Evolutionary conservation across 2,113 vertebrate genomes (phyloP).

Genomic region (Turdus rufiventris): DNA sequence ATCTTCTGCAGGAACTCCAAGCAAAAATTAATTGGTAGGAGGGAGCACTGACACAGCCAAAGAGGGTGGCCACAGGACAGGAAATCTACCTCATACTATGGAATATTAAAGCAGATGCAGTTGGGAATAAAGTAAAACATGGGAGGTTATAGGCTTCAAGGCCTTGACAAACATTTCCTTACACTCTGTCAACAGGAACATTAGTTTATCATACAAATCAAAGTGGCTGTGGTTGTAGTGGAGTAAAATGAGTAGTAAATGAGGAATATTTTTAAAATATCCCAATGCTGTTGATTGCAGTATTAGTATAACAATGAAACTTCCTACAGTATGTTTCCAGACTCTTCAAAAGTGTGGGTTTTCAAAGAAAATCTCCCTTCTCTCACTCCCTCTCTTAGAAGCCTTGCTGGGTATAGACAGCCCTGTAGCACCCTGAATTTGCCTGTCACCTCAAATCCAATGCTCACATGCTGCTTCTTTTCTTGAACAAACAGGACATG

Average conservation of each 20-base stretch:
- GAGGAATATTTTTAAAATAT: background rate
- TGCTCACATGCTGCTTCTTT: constrained; percentile 2
- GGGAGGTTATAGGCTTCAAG: background rate
- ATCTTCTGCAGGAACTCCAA: background rate
- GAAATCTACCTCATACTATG: background rate
- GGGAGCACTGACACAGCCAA: background rate
- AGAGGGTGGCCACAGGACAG: background rate
- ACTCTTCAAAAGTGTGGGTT: background rate
- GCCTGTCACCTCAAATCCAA: background rate
- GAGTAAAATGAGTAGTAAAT: background rate
- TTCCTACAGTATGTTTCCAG: background rate
- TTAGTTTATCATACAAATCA: background rate
- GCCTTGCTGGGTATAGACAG: background rate
- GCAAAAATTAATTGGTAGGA: background rate
- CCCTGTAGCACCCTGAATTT: background rate
- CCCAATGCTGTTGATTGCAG: background rate
- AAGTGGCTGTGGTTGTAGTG: background rate
- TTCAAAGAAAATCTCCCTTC: background rate
- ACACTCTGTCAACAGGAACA: background rate
- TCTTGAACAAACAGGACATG: constrained; percentile 82
- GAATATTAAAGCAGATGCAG: background rate
- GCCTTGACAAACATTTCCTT: background rate
- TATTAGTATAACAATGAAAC: background rate
- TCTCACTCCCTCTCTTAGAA: background rate
- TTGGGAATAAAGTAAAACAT: background rate